phyloP scores from a whole-genome alignment of 2,797 vertebrate genomes.

The Malurus splendens region DNA sequence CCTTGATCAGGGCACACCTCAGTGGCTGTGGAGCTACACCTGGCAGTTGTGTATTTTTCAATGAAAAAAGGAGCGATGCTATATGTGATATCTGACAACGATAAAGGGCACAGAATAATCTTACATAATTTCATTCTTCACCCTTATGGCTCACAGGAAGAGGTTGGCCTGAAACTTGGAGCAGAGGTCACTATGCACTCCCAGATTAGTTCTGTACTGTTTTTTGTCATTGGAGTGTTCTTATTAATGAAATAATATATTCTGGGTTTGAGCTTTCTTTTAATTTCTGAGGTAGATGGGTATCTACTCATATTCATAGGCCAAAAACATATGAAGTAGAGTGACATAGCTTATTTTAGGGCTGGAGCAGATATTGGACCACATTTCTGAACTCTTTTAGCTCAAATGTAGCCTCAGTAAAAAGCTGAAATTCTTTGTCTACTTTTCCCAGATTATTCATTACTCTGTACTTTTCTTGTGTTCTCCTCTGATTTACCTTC shows the following conservation, averaged over 20 bases:
- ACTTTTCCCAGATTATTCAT: not conserved
- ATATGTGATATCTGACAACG: fast-evolving
- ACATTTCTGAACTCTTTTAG: not conserved
- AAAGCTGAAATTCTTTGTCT: not conserved
- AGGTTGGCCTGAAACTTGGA: not conserved
- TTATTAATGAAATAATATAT: not conserved
- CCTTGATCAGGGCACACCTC: not conserved
- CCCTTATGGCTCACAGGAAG: not conserved
- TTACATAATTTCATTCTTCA: not conserved
- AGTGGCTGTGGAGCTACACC: fast-evolving
- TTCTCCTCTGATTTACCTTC: not conserved
- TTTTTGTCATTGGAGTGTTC: not conserved
- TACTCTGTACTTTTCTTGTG: not conserved
- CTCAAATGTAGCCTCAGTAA: not conserved
- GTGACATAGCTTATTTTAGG: not conserved
- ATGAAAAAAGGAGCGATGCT: fast-evolving
- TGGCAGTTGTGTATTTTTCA: not conserved
- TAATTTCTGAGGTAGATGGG: not conserved
- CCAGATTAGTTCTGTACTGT: not conserved
- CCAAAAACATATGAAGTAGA: not conserved
- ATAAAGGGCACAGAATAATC: not conserved
- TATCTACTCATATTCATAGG: not conserved
- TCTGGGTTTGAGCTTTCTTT: not conserved
- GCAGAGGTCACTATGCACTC: not conserved
- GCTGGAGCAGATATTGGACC: not conserved